A percentile compares a stretch with the other conserved stretches of the same genome.
Evolutionary conservation across 2,113 vertebrate genomes (phyloP).

Genomic region (Myocastor coypus): DNA sequence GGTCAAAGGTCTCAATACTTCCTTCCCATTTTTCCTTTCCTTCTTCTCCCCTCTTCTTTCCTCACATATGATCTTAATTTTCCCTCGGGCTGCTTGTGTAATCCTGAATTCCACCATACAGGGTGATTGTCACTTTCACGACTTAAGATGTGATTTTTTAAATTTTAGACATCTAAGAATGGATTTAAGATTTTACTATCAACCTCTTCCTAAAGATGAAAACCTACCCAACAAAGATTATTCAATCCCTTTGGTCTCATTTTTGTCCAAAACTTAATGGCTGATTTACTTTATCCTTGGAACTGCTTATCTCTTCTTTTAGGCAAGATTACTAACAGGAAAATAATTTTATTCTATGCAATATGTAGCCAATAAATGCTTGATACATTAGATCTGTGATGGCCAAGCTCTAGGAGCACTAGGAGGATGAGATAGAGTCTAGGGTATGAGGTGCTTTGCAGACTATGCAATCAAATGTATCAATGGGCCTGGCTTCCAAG

Average conservation of each 20-base stretch:
- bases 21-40: fast-evolving
- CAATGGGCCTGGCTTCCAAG: not conserved
- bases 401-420: not conserved
- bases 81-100: not conserved
- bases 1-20: not conserved
- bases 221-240: not conserved
- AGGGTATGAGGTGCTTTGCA: not conserved
- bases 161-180: not conserved
- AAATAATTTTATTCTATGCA: not conserved
- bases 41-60: not conserved
- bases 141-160: not conserved
- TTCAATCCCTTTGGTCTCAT: not conserved
- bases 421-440: not conserved
- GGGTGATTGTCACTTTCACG: not conserved
- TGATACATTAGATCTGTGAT: not conserved
- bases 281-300: not conserved
- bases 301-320: not conserved
- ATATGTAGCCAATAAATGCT: not conserved
- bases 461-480: not conserved
- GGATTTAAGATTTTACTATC: not conserved
- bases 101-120: not conserved
- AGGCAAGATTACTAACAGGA: not conserved
- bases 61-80: not conserved
- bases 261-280: conserved; percentile 19
- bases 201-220: not conserved